phyloP scores from a whole-genome alignment of 2,113 vertebrate genomes.

The Columbina picui region DNA sequence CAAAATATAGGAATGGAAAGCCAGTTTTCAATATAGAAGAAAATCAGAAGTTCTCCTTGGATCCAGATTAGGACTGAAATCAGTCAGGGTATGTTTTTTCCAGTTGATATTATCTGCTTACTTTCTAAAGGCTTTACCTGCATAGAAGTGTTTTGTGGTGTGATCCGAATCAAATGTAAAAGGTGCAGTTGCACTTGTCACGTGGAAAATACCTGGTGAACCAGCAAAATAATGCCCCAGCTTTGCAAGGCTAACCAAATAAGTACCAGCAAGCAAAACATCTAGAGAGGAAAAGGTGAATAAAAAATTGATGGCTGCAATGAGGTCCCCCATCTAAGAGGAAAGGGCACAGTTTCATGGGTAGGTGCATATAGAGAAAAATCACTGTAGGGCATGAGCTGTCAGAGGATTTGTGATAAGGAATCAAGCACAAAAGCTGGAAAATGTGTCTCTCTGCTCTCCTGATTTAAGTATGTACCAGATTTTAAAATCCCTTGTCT shows the following conservation, averaged over 20 bases:
- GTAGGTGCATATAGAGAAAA: not conserved
- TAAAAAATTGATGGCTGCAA: not conserved
- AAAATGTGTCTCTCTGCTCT: not conserved
- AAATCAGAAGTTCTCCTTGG: not conserved
- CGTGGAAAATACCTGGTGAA: not conserved
- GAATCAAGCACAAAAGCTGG: not conserved
- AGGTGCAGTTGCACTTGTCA: not conserved
- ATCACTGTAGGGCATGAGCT: not conserved
- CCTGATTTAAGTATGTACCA: not conserved
- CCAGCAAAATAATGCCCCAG: not conserved
- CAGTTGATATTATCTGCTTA: not conserved
- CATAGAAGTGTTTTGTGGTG: not conserved
- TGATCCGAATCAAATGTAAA: not conserved
- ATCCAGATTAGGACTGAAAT: not conserved
- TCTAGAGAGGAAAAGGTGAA: not conserved
- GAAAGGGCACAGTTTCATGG: not conserved
- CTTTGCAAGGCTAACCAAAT: not conserved
- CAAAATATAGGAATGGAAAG: not conserved
- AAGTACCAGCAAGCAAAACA: not conserved
- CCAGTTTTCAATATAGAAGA: not conserved
- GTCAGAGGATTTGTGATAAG: not conserved
- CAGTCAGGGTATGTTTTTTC: not conserved
- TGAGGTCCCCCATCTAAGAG: not conserved
- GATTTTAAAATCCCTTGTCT: not conserved
- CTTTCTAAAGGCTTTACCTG: not conserved